Conservation (phyloP, 2,797 vertebrate genomes). For the Potorous gilbertii region DNA sequence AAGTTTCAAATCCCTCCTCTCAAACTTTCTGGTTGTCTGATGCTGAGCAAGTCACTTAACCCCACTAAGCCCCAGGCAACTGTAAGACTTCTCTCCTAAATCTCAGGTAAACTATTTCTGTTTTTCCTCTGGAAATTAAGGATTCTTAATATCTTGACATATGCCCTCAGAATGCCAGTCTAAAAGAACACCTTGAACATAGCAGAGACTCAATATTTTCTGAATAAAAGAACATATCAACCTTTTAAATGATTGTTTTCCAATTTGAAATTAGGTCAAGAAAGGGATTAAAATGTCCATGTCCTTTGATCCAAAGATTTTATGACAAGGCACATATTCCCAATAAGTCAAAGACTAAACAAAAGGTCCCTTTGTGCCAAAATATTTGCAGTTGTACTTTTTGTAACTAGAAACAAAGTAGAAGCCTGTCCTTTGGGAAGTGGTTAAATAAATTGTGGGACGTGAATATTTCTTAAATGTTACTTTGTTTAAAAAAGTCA, state of each 20-base stretch:
- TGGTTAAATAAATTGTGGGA: not conserved
- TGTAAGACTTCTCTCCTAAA: not conserved
- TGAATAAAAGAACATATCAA: not conserved
- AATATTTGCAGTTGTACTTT: not conserved
- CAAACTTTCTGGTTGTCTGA: not conserved
- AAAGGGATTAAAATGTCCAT: not conserved
- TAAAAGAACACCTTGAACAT: not conserved
- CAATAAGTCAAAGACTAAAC: not conserved
- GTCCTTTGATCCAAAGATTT: not conserved
- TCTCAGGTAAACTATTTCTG: not conserved
- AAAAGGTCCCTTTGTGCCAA: not conserved
- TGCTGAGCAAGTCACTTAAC: not conserved
- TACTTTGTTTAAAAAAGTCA: not conserved
- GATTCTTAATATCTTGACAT: not conserved
- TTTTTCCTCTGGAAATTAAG: not conserved
- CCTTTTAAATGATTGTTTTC: not conserved
- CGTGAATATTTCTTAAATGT: not conserved
- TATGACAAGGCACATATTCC: not conserved
- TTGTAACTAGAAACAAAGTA: slow-evolving; percentile 3
- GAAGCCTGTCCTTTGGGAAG: not conserved
- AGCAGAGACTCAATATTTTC: not conserved
- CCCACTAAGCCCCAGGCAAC: not conserved
- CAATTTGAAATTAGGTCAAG: not conserved
- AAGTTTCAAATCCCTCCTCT: not conserved
- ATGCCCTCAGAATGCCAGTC: not conserved